Conservation (phyloP, 2,888 invertebrate genomes). For the Limnephilus rhombicus region DNA sequence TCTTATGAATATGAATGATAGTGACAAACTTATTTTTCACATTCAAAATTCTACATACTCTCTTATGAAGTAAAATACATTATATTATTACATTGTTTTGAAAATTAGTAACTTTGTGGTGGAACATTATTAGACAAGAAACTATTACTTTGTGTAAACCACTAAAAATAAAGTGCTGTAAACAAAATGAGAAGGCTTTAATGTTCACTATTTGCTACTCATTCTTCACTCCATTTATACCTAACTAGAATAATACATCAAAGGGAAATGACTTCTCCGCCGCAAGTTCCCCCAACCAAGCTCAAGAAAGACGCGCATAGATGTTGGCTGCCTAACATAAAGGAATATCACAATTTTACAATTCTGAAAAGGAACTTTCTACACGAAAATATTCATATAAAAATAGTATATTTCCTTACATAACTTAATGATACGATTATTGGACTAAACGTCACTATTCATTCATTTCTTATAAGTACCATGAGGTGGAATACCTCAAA, state of each 20-base stretch:
- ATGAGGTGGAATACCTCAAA: conserved; percentile 44
- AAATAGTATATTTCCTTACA: conserved; percentile 57
- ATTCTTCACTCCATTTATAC: not conserved
- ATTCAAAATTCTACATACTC: not conserved
- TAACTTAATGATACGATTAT: conserved; percentile 43
- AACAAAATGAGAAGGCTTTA: not conserved
- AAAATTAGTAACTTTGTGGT: not conserved
- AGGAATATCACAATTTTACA: conserved; percentile 62
- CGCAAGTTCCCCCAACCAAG: not conserved
- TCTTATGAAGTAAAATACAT: not conserved
- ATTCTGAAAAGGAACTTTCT: conserved; percentile 60
- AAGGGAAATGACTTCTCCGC: not conserved
- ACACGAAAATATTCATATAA: conserved; percentile 57
- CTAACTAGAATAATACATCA: not conserved
- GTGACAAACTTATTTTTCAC: not conserved
- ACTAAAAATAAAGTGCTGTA: not conserved
- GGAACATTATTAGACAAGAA: not conserved
- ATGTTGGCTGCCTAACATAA: conserved; percentile 54
- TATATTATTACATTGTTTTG: not conserved
- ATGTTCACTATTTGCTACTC: not conserved
- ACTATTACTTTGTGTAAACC: not conserved
- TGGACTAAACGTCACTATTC: conserved; percentile 53
- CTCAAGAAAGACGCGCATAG: not conserved
- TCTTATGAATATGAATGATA: not conserved
- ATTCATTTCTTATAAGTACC: conserved; percentile 57